A percentile compares a stretch with the other conserved stretches of the same genome.
Conservation (phyloP, 64 coral and sea anemone species). For the Exaiptasia diaphana region DNA sequence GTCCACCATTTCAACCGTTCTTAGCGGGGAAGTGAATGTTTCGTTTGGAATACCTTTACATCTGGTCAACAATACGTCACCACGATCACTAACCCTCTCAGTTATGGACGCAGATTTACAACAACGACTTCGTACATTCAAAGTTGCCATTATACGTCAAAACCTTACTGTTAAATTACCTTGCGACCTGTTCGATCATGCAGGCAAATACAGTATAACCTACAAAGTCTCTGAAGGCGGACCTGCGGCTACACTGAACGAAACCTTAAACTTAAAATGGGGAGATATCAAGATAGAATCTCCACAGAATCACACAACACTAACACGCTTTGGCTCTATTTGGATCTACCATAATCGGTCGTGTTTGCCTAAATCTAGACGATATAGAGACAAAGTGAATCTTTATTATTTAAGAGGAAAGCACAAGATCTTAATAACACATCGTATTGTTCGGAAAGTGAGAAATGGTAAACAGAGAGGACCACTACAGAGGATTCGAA, state of each 20-base stretch:
- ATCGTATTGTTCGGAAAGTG: slow-evolving; percentile 70
- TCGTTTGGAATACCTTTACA: slow-evolving; percentile 42
- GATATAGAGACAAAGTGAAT: slow-evolving; percentile 56
- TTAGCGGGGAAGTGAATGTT: slow-evolving; percentile 72
- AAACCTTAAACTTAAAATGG: slow-evolving; percentile 61
- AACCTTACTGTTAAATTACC: slow-evolving; percentile 28
- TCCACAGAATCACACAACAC: slow-evolving; percentile 65
- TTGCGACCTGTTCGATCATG: slow-evolving; percentile 69
- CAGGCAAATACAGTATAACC: slow-evolving; percentile 54
- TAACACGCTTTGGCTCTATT: slow-evolving; percentile 66
- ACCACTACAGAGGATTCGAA: slow-evolving; percentile 23
- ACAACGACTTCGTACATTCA: slow-evolving; percentile 28
- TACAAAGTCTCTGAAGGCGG: slow-evolving; percentile 64
- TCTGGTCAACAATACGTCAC: not conserved
- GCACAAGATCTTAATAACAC: slow-evolving; percentile 50
- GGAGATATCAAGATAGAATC: slow-evolving; percentile 43
- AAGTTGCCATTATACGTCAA: not conserved
- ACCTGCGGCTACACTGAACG: slow-evolving; percentile 16
- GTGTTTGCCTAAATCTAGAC: slow-evolving; percentile 51
- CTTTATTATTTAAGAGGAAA: slow-evolving; percentile 50
- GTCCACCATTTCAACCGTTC: slow-evolving; percentile 7
- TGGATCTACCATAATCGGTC: slow-evolving; percentile 73
- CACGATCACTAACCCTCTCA: slow-evolving; percentile 14
- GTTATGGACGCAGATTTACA: slow-evolving; percentile 15
- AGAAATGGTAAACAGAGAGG: slow-evolving; percentile 56